Percentiles rank a stretch among this genome's conserved stretches.
These are phyloP conservation scores for Taeniopygia guttata DNA, from an alignment of 2,797 vertebrate genomes.

Conservation along the genomic window DNA sequence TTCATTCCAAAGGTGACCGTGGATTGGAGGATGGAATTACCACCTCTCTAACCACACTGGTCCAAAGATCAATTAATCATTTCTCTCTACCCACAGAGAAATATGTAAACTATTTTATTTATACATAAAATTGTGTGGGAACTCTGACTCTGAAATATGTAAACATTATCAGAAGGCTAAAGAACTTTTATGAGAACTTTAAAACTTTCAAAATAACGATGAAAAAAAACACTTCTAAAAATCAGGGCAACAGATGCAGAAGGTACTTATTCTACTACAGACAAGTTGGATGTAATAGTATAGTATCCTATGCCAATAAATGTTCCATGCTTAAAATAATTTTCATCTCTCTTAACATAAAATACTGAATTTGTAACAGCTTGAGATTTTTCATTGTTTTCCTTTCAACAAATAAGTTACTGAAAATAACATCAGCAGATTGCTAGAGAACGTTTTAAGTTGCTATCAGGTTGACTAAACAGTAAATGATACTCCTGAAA, in stretches of 20 bases:
- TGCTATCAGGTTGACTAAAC: background rate
- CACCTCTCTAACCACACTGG: too few species aligned
- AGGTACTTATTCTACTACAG: background rate
- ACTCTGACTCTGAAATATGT: too few species aligned
- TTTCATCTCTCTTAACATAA: background rate
- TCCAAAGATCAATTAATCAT: too few species aligned
- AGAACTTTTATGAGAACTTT: too few species aligned
- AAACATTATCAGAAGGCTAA: too few species aligned
- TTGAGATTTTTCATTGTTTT: background rate
- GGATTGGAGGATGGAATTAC: too few species aligned
- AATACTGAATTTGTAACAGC: background rate
- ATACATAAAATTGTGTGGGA: too few species aligned
- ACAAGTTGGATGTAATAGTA: background rate
- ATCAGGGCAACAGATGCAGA: background rate
- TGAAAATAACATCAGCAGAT: background rate
- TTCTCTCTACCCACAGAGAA: too few species aligned
- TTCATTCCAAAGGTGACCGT: too few species aligned
- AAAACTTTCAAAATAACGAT: too few species aligned
- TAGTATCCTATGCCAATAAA: background rate
- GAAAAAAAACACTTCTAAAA: too few species aligned
- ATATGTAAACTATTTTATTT: too few species aligned
- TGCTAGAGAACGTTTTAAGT: background rate
- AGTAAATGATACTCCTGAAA: background rate
- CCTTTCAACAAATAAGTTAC: background rate
- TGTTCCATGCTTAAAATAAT: background rate